Conservation (phyloP, 2,888 invertebrate genomes). For the Ichneumoninae sp. region DNA sequence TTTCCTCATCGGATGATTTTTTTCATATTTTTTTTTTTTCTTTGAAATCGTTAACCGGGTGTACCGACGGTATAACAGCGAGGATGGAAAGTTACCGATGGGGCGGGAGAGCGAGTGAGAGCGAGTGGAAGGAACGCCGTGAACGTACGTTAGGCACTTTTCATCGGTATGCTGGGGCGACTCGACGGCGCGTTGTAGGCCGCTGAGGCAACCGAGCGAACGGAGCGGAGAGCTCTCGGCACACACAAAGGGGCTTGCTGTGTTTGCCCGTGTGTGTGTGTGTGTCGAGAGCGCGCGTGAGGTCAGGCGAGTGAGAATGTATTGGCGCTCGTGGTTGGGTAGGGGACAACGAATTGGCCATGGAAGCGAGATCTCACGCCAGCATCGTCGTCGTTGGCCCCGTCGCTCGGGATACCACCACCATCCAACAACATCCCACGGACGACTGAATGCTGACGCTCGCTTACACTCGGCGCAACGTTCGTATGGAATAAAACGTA, state of each 20-base stretch:
- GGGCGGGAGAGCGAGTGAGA: slow-evolving; percentile 37
- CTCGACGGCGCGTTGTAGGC: slow-evolving; percentile 67
- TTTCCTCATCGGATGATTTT: slow-evolving; percentile 17
- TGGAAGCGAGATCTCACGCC: slow-evolving; percentile 65
- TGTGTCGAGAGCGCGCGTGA: slow-evolving; percentile 27
- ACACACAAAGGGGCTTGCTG: slow-evolving; percentile 2
- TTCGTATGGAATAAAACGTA: slow-evolving; percentile 33
- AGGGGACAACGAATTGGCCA: slow-evolving; percentile 48
- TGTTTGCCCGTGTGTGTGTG: slow-evolving; percentile 16
- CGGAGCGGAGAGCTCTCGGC: slow-evolving; percentile 41
- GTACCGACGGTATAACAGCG: slow-evolving; percentile 46
- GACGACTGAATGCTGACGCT: slow-evolving; percentile 68
- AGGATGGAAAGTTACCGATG: slow-evolving; percentile 76
- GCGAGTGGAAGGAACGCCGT: slow-evolving; percentile 41
- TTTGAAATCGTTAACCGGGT: slow-evolving; percentile 4
- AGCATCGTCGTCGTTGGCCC: slow-evolving; percentile 50
- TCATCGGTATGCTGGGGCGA: slow-evolving; percentile 74
- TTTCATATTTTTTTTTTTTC: slow-evolving; percentile 20
- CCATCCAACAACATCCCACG: slow-evolving; percentile 65
- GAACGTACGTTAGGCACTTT: slow-evolving; percentile 75
- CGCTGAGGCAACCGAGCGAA: slow-evolving; percentile 62
- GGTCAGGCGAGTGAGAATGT: slow-evolving; percentile 22
- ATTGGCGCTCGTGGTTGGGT: neutral
- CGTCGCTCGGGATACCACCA: slow-evolving; percentile 51
- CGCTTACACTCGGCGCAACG: slow-evolving; percentile 54